These are phyloP conservation scores for Nymphalis urticae DNA, from an alignment of 2,888 invertebrate genomes.

Conservation along the genomic window DNA sequence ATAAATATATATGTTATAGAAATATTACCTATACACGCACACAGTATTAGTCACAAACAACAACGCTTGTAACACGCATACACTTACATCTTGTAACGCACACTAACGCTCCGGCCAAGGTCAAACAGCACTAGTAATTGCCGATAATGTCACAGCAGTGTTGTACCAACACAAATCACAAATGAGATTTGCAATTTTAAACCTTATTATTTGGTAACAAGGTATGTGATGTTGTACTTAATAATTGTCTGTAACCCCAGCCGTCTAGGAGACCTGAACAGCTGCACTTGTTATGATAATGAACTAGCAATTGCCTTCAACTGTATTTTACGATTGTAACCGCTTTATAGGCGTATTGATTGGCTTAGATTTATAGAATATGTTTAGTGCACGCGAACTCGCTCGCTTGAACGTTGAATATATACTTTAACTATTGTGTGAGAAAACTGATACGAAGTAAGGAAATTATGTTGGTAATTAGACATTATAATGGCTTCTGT, in stretches of 20 bases:
- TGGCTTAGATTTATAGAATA: neutral
- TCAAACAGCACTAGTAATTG: constrained; percentile 6
- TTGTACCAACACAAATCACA: neutral
- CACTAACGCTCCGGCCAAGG: neutral
- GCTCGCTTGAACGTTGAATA: too few relatives aligned
- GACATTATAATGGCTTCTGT: too few relatives aligned
- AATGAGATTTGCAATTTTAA: neutral
- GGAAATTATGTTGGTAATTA: too few relatives aligned
- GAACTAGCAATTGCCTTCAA: constrained; percentile 28
- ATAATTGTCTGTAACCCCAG: neutral
- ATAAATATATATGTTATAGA: neutral
- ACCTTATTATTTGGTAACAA: neutral
- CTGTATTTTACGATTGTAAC: constrained; percentile 9
- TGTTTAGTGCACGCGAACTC: neutral
- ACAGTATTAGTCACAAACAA: neutral
- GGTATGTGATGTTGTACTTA: neutral
- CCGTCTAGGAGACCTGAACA: constrained; percentile 15
- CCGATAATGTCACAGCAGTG: constrained; percentile 7
- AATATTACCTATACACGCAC: neutral
- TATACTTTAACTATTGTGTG: too few relatives aligned
- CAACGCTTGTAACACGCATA: neutral
- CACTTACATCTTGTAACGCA: neutral
- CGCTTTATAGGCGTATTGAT: constrained; percentile 5
- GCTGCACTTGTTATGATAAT: constrained; percentile 32
- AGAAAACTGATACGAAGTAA: too few relatives aligned